Evolutionary conservation across 2,888 invertebrate species (phyloP).

Genomic region (Sisyra nigra): DNA sequence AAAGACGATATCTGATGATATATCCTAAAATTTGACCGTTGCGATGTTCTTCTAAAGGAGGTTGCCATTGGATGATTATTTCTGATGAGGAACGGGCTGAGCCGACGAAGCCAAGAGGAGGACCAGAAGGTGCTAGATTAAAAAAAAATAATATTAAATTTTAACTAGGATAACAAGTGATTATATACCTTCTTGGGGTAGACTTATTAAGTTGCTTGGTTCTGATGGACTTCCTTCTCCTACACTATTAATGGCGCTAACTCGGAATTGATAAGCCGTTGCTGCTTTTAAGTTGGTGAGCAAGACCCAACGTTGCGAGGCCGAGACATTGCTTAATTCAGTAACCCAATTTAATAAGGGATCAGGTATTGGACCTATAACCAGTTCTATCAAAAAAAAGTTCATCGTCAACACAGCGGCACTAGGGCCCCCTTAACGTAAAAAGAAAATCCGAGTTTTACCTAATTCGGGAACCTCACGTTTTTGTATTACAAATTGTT

Average conservation of each 20-base stretch:
- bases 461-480: conserved; percentile 77
- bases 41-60: conserved; percentile 83
- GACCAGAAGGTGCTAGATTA: conserved; percentile 78
- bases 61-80: conserved; percentile 95
- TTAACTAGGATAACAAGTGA: neutral
- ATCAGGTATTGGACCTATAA: conserved; percentile 67
- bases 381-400: conserved; percentile 4
- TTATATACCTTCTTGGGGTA: conserved; percentile 83
- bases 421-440: neutral
- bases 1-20: conserved; percentile 76
- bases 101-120: conserved; percentile 88
- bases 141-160: too few relatives aligned
- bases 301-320: conserved; percentile 60
- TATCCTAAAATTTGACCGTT: conserved; percentile 94
- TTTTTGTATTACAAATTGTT: conserved; percentile 83
- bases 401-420: neutral
- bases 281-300: conserved; percentile 83
- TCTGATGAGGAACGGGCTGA: conserved; percentile 88
- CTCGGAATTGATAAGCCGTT: conserved; percentile 88
- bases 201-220: conserved; percentile 73
- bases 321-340: conserved; percentile 70
- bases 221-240: conserved; percentile 88
- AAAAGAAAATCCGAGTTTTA: conserved; percentile 25
- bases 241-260: conserved; percentile 91
- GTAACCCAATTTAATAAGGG: conserved; percentile 78